phyloP scores from a whole-genome alignment of 2,113 vertebrate species.

The Austrofundulus limnaeus region DNA sequence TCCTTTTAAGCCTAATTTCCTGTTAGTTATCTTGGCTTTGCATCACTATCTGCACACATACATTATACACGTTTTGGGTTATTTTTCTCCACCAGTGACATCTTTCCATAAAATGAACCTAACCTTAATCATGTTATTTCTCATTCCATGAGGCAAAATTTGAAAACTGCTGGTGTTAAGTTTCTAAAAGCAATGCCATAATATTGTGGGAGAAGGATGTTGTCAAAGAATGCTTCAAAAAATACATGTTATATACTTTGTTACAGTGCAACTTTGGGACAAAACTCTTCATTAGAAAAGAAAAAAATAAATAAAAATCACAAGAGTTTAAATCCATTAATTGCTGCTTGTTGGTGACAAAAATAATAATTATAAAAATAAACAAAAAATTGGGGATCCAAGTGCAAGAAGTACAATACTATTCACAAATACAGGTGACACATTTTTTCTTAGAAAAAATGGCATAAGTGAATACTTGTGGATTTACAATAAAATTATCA shows the following conservation, averaged over 20 bases:
- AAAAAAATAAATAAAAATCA: conserved; percentile 25
- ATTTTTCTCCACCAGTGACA: background rate
- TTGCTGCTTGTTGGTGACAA: conserved; percentile 24
- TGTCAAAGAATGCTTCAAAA: conserved; percentile 36
- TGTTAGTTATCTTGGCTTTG: background rate
- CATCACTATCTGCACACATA: background rate
- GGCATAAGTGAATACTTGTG: background rate
- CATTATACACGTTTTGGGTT: background rate
- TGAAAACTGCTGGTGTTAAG: background rate
- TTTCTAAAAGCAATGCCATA: background rate
- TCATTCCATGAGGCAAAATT: background rate
- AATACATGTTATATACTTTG: background rate
- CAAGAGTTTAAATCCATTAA: conserved; percentile 27
- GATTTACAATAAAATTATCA: background rate
- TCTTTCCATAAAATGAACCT: too few relatives aligned
- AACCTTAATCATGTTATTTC: background rate
- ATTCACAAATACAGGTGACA: conserved; percentile 46
- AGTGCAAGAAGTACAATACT: conserved; percentile 58
- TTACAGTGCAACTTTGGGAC: conserved; percentile 48
- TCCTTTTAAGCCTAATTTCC: conserved; percentile 10
- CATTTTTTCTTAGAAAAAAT: background rate
- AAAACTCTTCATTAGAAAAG: conserved; percentile 18
- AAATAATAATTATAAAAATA: too few relatives aligned
- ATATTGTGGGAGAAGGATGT: conserved; percentile 8
- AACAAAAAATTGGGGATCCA: conserved; percentile 24